These are phyloP conservation scores for Rallus crepitans DNA, from an alignment of 2,797 vertebrate species.

Conservation along the genomic window DNA sequence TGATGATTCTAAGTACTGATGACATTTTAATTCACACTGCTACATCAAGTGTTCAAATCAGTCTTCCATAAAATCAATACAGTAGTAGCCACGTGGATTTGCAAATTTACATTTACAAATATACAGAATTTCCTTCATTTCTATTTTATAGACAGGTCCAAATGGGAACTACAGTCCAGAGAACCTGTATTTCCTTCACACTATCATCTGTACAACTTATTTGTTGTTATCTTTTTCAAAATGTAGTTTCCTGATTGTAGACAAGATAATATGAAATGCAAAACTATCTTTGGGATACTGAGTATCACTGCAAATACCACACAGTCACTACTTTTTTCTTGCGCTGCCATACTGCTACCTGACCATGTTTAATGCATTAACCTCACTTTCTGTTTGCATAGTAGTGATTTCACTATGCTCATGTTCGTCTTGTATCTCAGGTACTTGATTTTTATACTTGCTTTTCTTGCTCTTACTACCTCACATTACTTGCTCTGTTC, in stretches of 20 bases:
- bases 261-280: not conserved
- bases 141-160: not conserved
- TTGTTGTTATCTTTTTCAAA: not conserved
- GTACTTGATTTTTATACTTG: not conserved
- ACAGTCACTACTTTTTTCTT: not conserved
- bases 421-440: not conserved
- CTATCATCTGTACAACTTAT: not conserved
- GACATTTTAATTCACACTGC: not conserved
- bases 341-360: not conserved
- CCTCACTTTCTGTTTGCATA: not conserved
- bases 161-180: not conserved
- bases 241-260: not conserved
- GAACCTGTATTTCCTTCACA: not conserved
- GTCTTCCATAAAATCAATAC: not conserved
- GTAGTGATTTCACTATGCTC: not conserved
- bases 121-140: not conserved
- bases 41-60: not conserved
- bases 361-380: not conserved
- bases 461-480: not conserved
- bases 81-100: not conserved
- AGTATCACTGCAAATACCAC: not conserved
- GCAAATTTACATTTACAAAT: not conserved
- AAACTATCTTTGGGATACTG: not conserved
- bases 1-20: not conserved
- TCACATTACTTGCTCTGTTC: not conserved